A percentile compares a stretch with the other conserved stretches of the same genome.
Conservation (phyloP, 2,888 invertebrate genomes). For the Drosophila prolongata region DNA sequence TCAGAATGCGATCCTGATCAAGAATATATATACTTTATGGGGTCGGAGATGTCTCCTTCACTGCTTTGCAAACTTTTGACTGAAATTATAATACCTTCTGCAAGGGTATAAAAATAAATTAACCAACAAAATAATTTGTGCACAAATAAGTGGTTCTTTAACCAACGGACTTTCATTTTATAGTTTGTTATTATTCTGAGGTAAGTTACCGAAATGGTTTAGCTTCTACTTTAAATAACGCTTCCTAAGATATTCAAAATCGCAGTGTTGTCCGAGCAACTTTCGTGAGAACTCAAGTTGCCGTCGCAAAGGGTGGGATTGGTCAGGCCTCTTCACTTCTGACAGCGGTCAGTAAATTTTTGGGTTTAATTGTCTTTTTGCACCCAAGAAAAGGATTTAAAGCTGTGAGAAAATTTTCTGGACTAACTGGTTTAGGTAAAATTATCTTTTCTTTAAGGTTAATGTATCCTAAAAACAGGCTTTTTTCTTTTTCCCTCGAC, state of each 20-base stretch:
- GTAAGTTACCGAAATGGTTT: too few relatives aligned
- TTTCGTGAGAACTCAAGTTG: conserved; percentile 10
- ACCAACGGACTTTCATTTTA: too few relatives aligned
- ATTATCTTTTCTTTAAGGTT: conserved; percentile 3
- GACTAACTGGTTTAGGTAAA: conserved; percentile 57
- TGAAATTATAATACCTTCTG: too few relatives aligned
- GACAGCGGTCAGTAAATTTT: conserved; percentile 44
- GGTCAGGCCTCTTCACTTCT: conserved; percentile 39
- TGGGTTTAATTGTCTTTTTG: conserved; percentile 46
- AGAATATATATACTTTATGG: too few relatives aligned
- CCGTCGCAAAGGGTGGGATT: conserved; percentile 52
- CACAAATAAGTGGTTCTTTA: too few relatives aligned
- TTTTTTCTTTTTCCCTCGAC: conserved; percentile 54
- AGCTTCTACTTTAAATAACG: too few relatives aligned
- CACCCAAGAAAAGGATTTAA: conserved; percentile 48
- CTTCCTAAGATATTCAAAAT: not conserved
- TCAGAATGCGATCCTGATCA: too few relatives aligned
- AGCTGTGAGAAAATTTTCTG: conserved; percentile 63
- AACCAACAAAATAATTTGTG: too few relatives aligned
- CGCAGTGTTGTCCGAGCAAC: not conserved
- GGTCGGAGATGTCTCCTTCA: too few relatives aligned
- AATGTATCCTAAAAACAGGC: conserved; percentile 54
- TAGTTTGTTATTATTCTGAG: too few relatives aligned
- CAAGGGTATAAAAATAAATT: too few relatives aligned
- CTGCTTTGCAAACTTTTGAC: too few relatives aligned